Conservation (phyloP, 2,888 invertebrate species). For the Chrysolina haemoptera region DNA sequence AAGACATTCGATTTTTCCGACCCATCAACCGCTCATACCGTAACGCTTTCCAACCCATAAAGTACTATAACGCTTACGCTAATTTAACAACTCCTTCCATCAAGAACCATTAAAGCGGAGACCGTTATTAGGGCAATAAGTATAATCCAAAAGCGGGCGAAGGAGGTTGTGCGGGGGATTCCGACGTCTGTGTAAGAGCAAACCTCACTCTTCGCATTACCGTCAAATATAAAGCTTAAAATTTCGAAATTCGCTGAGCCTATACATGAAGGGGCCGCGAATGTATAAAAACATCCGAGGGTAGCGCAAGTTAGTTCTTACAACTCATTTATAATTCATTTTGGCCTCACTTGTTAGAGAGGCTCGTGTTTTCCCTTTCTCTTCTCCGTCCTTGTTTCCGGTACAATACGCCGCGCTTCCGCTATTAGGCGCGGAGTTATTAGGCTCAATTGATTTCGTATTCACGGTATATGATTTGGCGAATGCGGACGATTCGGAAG, state of each 20-base stretch:
- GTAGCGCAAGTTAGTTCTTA: constrained; percentile 71
- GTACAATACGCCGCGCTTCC: constrained; percentile 65
- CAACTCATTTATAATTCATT: constrained; percentile 70
- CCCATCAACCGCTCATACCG: background rate
- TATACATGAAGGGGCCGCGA: constrained; percentile 57
- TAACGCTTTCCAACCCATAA: constrained; percentile 41
- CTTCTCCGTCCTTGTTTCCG: constrained; percentile 63
- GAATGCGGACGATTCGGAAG: background rate
- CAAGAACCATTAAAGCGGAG: constrained; percentile 56
- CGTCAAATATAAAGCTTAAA: constrained; percentile 64
- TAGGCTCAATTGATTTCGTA: constrained; percentile 58
- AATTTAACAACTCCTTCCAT: constrained; percentile 52
- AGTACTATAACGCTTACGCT: constrained; percentile 44
- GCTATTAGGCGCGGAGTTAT: constrained; percentile 56
- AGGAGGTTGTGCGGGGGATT: constrained; percentile 38
- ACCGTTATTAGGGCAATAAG: constrained; percentile 58
- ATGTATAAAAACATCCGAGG: constrained; percentile 65
- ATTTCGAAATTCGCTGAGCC: constrained; percentile 64
- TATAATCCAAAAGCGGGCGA: constrained; percentile 52
- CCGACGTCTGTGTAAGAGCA: constrained; percentile 32
- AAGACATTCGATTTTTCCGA: background rate
- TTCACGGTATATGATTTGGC: constrained; percentile 23
- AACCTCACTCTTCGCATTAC: constrained; percentile 45
- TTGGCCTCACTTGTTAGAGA: constrained; percentile 61
- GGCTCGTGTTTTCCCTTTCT: constrained; percentile 48